phyloP scores from a whole-genome alignment of 1,140 invertebrate genomes.

The Rhagoletis zephyria region DNA sequence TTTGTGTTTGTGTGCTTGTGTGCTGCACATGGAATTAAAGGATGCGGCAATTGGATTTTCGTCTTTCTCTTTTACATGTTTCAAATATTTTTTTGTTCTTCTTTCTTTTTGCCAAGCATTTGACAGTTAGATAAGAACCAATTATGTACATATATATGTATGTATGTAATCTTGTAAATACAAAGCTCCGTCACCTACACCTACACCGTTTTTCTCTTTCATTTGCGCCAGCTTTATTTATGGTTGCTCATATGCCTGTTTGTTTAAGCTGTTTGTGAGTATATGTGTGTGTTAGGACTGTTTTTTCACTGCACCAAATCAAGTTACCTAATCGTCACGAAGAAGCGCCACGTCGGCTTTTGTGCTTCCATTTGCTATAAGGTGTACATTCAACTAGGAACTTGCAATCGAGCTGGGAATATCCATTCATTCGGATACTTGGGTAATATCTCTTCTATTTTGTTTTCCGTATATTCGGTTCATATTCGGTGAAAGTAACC shows the following conservation, averaged over 20 bases:
- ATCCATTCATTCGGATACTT: too few relatives aligned
- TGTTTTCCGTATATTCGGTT: too few relatives aligned
- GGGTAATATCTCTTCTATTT: too few relatives aligned
- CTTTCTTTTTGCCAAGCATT: not conserved
- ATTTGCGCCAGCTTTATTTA: constrained; percentile 14
- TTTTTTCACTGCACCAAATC: not conserved
- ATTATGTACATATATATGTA: not conserved
- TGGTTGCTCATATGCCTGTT: constrained; percentile 25
- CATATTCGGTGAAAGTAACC: too few relatives aligned
- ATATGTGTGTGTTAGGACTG: too few relatives aligned
- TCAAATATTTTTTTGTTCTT: not conserved
- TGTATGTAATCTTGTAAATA: too few relatives aligned
- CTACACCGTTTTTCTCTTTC: not conserved
- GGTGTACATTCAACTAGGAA: too few relatives aligned
- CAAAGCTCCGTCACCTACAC: too few relatives aligned
- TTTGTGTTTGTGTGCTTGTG: not conserved
- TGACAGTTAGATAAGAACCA: not conserved
- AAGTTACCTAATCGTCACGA: constrained; percentile 20
- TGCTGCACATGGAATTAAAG: not conserved
- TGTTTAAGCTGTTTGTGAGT: not conserved
- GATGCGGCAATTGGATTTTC: not conserved
- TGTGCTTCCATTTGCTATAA: not conserved
- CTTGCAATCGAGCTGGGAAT: too few relatives aligned
- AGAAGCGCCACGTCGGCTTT: not conserved
- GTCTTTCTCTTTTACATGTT: not conserved